Evolutionary conservation across 1,140 invertebrate species (phyloP).

Genomic region (Xylocopa sonorina): DNA sequence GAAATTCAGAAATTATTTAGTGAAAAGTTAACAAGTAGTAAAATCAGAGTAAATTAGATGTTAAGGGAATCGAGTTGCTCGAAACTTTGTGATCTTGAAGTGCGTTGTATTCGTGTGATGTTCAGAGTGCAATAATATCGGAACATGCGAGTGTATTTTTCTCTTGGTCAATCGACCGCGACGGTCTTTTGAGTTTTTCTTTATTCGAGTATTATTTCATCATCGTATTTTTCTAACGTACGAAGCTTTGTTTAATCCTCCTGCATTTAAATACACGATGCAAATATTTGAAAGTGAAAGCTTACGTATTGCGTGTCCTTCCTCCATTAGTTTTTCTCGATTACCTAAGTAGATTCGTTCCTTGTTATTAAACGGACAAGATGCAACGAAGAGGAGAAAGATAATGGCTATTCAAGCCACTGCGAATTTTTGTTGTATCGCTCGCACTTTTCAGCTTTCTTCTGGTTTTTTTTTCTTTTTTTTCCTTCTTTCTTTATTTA

Average conservation of each 20-base stretch:
- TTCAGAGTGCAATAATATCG: slow-evolving; percentile 62
- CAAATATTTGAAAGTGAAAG: slow-evolving; percentile 38
- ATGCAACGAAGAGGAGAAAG: slow-evolving; percentile 55
- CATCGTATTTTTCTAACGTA: slow-evolving; percentile 16
- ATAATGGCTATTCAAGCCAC: slow-evolving; percentile 67
- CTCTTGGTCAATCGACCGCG: slow-evolving; percentile 17
- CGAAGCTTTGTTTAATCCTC: slow-evolving; percentile 43
- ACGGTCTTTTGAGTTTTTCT: slow-evolving; percentile 25
- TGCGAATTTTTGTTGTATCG: slow-evolving; percentile 55
- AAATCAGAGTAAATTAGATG: slow-evolving; percentile 1
- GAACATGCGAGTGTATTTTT: slow-evolving; percentile 33
- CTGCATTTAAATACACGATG: slow-evolving; percentile 56
- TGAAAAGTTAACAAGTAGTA: not conserved
- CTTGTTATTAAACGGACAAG: slow-evolving; percentile 42
- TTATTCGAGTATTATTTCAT: slow-evolving; percentile 15
- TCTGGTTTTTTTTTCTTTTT: slow-evolving; percentile 24
- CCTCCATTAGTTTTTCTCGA: slow-evolving; percentile 19
- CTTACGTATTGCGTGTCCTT: slow-evolving; percentile 29
- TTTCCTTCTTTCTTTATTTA: slow-evolving; percentile 20
- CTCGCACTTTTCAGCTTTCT: slow-evolving; percentile 27
- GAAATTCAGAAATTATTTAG: slow-evolving; percentile 12
- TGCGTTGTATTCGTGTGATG: slow-evolving; percentile 26
- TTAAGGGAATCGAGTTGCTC: not conserved
- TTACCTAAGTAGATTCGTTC: slow-evolving; percentile 5
- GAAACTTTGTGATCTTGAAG: slow-evolving; percentile 5